A percentile compares a stretch with the other conserved stretches of the same genome.
Conservation (phyloP, 1,140 invertebrate genomes). For the Doryteuthis pealeii region DNA sequence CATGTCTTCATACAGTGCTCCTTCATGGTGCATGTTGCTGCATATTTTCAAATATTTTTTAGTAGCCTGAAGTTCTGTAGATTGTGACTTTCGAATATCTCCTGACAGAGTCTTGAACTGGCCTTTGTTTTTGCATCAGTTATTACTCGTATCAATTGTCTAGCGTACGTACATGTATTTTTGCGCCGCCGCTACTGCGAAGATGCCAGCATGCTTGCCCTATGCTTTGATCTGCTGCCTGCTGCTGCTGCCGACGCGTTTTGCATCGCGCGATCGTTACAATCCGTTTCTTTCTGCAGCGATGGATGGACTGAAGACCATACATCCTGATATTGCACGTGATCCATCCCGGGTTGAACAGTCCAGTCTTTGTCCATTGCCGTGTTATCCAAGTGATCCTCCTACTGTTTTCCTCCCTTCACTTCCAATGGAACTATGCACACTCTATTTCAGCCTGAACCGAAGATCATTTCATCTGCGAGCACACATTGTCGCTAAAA, state of each 20-base stretch:
- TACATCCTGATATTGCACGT: slow-evolving; percentile 11
- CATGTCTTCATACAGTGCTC: slow-evolving; percentile 15
- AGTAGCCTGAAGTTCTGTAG: slow-evolving; percentile 16
- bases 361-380: slow-evolving; percentile 15
- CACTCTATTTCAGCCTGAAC: background rate
- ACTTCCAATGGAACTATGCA: slow-evolving; percentile 1
- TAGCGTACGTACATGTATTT: slow-evolving; percentile 11
- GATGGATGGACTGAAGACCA: slow-evolving; percentile 5
- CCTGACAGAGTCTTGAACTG: slow-evolving; percentile 13
- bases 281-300: slow-evolving; percentile 15
- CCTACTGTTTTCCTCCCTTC: slow-evolving; percentile 14
- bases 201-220: slow-evolving; percentile 15
- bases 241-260: background rate
- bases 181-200: slow-evolving; percentile 13
- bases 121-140: slow-evolving; percentile 15
- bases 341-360: background rate
- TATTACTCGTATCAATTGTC: slow-evolving; percentile 11
- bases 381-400: slow-evolving; percentile 18
- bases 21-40: slow-evolving; percentile 14
- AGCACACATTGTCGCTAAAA: too few species aligned
- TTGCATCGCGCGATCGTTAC: slow-evolving; percentile 13
- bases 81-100: slow-evolving; percentile 10
- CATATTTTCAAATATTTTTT: slow-evolving; percentile 9
- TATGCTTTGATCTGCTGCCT: slow-evolving; percentile 12
- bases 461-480: background rate